Conservation (phyloP, 1,140 invertebrate species). For the Ostrea edulis region DNA sequence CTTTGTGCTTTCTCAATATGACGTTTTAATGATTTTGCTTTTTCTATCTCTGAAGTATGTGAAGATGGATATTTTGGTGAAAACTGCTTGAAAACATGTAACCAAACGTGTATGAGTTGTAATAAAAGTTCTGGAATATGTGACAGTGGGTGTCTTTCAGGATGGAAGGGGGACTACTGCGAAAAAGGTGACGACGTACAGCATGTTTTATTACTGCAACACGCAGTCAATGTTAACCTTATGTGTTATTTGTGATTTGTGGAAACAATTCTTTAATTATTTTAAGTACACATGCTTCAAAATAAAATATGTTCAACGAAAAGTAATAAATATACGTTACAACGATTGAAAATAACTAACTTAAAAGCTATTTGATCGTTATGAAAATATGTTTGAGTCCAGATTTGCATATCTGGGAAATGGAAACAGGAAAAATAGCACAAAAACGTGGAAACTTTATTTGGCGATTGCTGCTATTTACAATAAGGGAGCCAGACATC, state of each 20-base stretch:
- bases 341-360: background rate
- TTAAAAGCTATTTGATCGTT: background rate
- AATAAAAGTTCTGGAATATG: background rate
- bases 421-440: too few species aligned
- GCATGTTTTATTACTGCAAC: background rate
- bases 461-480: too few species aligned
- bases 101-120: background rate
- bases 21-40: background rate
- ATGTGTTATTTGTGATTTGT: too few species aligned
- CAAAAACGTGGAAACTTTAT: too few species aligned
- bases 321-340: background rate
- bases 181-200: background rate
- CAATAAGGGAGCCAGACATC: too few species aligned
- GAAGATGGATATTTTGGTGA: background rate
- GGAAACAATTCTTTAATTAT: background rate
- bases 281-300: background rate
- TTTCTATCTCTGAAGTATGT: background rate
- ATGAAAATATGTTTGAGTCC: too few species aligned
- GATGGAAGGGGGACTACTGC: background rate
- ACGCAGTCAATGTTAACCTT: background rate
- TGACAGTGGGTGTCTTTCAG: background rate
- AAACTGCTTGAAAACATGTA: background rate
- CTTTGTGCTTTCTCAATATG: too few species aligned
- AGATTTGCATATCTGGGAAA: too few species aligned
- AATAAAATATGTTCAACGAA: background rate